phyloP scores from a whole-genome alignment of 2,113 vertebrate genomes.

The Pogona vitticeps region DNA sequence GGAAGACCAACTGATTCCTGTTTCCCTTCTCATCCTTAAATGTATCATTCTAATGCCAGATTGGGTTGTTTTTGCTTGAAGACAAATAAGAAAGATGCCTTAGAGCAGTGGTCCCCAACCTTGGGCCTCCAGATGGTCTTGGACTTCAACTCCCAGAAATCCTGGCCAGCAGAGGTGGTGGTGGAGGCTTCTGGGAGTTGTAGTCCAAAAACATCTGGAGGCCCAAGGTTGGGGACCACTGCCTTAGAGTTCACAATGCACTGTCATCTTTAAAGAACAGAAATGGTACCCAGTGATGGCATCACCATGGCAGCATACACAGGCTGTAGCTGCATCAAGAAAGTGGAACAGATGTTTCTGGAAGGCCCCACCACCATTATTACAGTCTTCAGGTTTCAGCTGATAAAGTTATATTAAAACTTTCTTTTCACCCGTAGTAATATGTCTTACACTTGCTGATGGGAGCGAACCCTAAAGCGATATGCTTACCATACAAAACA shows the following conservation, averaged over 20 bases:
- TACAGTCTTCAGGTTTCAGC: not conserved
- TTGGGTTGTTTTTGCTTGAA: not conserved
- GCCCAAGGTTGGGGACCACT: no score
- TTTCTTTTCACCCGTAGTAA: not conserved
- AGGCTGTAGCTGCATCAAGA: not conserved
- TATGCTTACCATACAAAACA: not conserved
- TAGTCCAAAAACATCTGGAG: no score
- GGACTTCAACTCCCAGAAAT: no score
- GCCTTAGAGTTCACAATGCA: no score
- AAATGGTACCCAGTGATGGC: not conserved
- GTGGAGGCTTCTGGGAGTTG: no score
- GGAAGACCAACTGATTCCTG: not conserved
- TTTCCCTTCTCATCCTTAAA: not conserved
- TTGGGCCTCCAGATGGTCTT: no score
- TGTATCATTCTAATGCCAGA: not conserved
- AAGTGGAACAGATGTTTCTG: not conserved
- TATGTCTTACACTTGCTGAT: not conserved
- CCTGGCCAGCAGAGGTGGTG: no score
- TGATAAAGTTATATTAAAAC: not conserved
- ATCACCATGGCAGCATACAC: not conserved
- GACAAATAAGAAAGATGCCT: not conserved
- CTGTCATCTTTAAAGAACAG: no score
- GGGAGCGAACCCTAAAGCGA: not conserved
- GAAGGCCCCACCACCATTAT: not conserved
- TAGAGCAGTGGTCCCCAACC: no score